These are phyloP conservation scores for Hylomyscus alleni DNA, from an alignment of 2,797 vertebrate species.

Conservation along the genomic window DNA sequence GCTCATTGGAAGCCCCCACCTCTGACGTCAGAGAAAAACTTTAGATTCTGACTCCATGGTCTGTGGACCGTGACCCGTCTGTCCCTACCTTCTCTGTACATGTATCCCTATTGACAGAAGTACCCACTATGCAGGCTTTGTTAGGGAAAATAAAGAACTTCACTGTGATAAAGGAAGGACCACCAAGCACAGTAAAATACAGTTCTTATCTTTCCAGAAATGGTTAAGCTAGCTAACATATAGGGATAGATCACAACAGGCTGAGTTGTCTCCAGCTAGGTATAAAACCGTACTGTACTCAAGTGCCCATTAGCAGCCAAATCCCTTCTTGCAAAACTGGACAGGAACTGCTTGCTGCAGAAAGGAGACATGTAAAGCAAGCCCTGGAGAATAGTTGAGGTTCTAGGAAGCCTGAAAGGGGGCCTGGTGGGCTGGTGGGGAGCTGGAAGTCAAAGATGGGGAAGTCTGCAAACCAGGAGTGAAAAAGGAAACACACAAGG, in stretches of 20 bases:
- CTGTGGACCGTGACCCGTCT: neutral
- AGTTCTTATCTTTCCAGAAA: neutral
- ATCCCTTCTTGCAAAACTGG: neutral
- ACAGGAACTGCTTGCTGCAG: neutral
- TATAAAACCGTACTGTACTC: neutral
- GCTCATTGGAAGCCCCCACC: neutral
- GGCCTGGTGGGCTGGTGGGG: rapidly evolving
- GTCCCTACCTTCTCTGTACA: neutral
- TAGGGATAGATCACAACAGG: neutral
- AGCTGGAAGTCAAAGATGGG: neutral
- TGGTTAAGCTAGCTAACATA: neutral
- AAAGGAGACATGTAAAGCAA: neutral
- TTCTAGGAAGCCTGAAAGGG: neutral
- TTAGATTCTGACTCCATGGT: neutral
- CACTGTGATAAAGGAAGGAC: neutral
- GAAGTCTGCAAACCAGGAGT: neutral
- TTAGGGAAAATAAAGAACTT: neutral
- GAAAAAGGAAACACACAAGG: rapidly evolving
- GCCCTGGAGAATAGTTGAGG: neutral
- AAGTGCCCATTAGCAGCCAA: neutral
- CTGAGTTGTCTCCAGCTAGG: neutral
- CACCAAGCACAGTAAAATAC: neutral
- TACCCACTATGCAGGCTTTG: neutral
- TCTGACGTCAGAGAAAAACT: neutral
- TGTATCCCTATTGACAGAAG: neutral